Evolutionary conservation across 37 sponge, comb jelly and placozoan species (phyloP), one percentile per base, ranked within the genome.

Genomic region (Crambe crambe): DNA sequence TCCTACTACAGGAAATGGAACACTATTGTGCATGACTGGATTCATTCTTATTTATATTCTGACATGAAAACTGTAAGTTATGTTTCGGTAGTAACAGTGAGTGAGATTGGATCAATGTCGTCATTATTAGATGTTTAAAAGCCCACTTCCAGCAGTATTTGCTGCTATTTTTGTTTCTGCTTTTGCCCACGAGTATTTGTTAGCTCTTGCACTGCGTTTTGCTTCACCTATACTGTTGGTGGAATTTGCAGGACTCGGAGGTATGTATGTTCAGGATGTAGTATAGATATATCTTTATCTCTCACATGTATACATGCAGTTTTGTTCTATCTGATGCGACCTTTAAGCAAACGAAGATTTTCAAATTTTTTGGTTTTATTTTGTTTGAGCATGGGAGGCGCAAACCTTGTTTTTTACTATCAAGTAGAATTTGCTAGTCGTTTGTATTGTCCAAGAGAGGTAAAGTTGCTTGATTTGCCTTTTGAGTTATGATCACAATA

Each of bases 1-100:
- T 36, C 62, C n/a, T 94, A 65, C 68, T 90, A 90, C 42, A 88
- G 95, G 20, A 90, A 78, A 82, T 94, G 95, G 91, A 94, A 94
- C 68, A 54, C 68, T 5, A 58, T 94, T 12, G 80, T 90, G 3
- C 76, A 94, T 68, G 91, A 94, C 56, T 94, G 88, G 88, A 72
- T 90, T 22, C 78, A 87, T 41, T 35, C 77, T 34, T 94, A 94
- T 76, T 36, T 94, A 56, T 94, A 86, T 77, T 54, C 34, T 18
- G 91, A 90, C 58, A 18, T 90, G 70, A 84, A 82, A 56, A 56
- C 27, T 56, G 85, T 91, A 36, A 80, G 76, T 36, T 68, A 68
- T 37, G n/a, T n/a, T n/a, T n/a, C n/a, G n/a, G n/a, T n/a, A n/a
- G n/a, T n/a, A 31, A 23, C 64, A 26, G 64, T 23, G 64, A 63